Percentiles rank a stretch among this genome's conserved stretches.
Conservation (phyloP, 2,113 vertebrate species). For the Poeciliopsis occidentalis region DNA sequence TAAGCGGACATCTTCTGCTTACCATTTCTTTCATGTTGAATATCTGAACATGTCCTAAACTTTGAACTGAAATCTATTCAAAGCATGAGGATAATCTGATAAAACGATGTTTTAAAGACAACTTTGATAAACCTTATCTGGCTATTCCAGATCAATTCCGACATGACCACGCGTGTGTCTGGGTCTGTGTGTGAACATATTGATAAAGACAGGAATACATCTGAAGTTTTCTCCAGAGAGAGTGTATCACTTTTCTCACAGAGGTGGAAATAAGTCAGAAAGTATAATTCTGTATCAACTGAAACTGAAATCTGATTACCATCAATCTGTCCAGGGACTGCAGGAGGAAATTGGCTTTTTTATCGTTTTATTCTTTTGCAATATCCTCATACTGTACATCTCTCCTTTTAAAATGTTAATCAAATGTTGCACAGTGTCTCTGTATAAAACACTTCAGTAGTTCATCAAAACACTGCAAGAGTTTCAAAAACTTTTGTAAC, state of each 20-base stretch:
- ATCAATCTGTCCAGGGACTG: too few species aligned
- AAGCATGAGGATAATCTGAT: slow-evolving; percentile 37
- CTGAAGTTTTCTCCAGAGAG: background rate
- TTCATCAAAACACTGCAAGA: slow-evolving; percentile 17
- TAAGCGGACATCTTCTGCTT: slow-evolving; percentile 34
- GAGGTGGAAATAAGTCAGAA: slow-evolving; percentile 8
- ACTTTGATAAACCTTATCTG: slow-evolving; percentile 30
- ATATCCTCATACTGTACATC: too few species aligned
- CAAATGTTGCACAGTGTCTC: too few species aligned
- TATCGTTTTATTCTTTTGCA: too few species aligned
- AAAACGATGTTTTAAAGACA: slow-evolving; percentile 42
- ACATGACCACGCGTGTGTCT: background rate
- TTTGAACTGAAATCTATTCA: slow-evolving; percentile 27
- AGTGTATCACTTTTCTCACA: slow-evolving; percentile 16
- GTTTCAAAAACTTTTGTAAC: background rate
- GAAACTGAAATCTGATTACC: slow-evolving; percentile 7
- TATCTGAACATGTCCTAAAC: slow-evolving; percentile 31
- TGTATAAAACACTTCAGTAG: too few species aligned
- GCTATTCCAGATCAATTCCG: slow-evolving; percentile 19
- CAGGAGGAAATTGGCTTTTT: too few species aligned
- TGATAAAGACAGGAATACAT: slow-evolving; percentile 19
- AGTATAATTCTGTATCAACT: slow-evolving; percentile 32
- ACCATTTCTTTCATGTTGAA: slow-evolving; percentile 27
- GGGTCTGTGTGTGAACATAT: slow-evolving; percentile 16
- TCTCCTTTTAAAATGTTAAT: too few species aligned